Base-by-base conservation (phyloP, 2,888 invertebrate species). In the Lissonota sp. region DNA sequence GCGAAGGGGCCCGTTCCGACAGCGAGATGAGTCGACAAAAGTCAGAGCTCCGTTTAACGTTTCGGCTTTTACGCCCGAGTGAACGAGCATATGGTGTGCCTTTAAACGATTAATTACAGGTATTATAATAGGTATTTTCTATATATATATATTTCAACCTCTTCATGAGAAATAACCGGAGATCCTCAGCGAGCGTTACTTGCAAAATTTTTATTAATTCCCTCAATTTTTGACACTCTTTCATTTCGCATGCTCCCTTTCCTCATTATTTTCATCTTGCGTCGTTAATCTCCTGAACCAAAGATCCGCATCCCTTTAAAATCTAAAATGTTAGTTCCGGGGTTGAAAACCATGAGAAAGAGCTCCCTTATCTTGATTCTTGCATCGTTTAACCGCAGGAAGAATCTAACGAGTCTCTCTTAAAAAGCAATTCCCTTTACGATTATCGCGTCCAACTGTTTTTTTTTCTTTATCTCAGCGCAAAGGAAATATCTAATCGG, bases 1-100 rank as follows among this genome's bases (percentile, higher is more conserved):
- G 26, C 26, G 26, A 26, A 49, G 69, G 70, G 69, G 80, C 70
- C 64, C 63, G 78, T 72, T 66, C 73, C 71, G 66, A 72, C 79
- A 77, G 77, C 72, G 82, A 85, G 84, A 86, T 84, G 84, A 84
- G 80, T 75, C 74, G 75, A 69, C 79, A 64, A 62, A 86, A 86
- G 84, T 86, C 86, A 85, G 26, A 26, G 26, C 86, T 84, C 79
- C 83, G 80, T 83, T 85, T 85, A 86, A 79, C 85, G 88, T 87
- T 87, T 86, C 88, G 85, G 75, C 60, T 62, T 49, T 60, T 75
- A 53, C 39, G 67, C 44, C 37, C 69, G 51, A 53, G 80, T 86
- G 85, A 79, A 80, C 86, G 84, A 88, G 87, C 91, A 91, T 90
- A 90, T 91, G 91, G 90, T 79, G 26, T 26, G 80, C 73, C 83